Conservation (phyloP, 2,888 invertebrate species). For the Drosophila emarginata region DNA sequence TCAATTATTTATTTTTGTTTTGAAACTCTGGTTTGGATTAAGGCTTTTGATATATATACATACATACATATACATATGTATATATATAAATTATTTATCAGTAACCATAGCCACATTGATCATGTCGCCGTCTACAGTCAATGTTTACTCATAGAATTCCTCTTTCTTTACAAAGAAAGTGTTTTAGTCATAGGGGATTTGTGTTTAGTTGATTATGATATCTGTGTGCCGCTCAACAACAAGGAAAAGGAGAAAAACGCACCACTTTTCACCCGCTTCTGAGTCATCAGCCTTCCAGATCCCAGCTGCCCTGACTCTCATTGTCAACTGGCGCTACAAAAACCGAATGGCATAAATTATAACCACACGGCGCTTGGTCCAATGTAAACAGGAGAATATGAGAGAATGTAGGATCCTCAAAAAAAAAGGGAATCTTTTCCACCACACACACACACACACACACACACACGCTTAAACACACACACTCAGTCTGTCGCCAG, state of each 20-base stretch:
- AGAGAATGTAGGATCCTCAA: slow-evolving; percentile 28
- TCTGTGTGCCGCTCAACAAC: not conserved
- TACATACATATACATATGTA: too few relatives aligned
- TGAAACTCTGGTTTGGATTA: too few relatives aligned
- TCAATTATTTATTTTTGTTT: too few relatives aligned
- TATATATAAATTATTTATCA: too few relatives aligned
- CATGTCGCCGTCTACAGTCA: too few relatives aligned
- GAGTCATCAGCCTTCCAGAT: slow-evolving; percentile 32
- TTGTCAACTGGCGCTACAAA: slow-evolving; percentile 71
- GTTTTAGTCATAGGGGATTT: slow-evolving; percentile 4
- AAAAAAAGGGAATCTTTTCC: slow-evolving; percentile 8
- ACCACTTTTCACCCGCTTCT: slow-evolving; percentile 38
- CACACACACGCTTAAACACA: slow-evolving; percentile 23
- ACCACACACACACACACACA: slow-evolving; percentile 16
- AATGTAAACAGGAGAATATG: slow-evolving; percentile 47
- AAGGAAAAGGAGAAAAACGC: slow-evolving; percentile 21
- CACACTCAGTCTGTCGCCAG: slow-evolving; percentile 42
- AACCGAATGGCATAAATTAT: slow-evolving; percentile 66
- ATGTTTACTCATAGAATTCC: not conserved
- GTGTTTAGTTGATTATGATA: not conserved
- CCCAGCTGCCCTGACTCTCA: slow-evolving; percentile 37
- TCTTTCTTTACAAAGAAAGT: not conserved
- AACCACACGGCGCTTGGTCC: slow-evolving; percentile 51
- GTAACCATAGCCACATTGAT: too few relatives aligned
- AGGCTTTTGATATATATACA: too few relatives aligned